Evolutionary conservation across 1,140 invertebrate species (phyloP).

Genomic region (Lysiphlebus fabarum): DNA sequence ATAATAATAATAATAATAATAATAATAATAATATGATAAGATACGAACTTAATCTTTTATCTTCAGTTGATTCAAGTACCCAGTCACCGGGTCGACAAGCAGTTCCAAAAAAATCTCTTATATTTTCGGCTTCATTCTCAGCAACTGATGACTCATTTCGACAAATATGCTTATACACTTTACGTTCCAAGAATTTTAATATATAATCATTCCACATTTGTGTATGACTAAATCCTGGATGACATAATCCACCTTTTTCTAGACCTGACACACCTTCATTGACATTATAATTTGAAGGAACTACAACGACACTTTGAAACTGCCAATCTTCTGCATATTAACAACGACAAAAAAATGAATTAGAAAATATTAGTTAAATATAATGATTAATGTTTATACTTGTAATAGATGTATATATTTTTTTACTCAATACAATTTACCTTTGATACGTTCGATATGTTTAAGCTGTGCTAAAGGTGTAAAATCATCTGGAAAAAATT

Average conservation of each 20-base stretch:
- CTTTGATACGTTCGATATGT: conserved; percentile 40
- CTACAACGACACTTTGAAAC: conserved; percentile 61
- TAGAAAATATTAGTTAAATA: neutral
- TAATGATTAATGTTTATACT: conserved; percentile 11
- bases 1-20: conserved; percentile 18
- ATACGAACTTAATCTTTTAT: conserved; percentile 61
- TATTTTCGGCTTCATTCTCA: conserved; percentile 58
- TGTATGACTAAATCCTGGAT: conserved; percentile 59
- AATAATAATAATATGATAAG: conserved; percentile 2
- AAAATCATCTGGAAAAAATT: conserved; percentile 48
- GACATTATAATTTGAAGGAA: conserved; percentile 37
- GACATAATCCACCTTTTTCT: conserved; percentile 58
- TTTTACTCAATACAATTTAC: conserved; percentile 30
- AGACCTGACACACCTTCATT: conserved; percentile 49
- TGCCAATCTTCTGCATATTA: conserved; percentile 53
- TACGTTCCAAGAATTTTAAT: conserved; percentile 59
- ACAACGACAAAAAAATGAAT: neutral
- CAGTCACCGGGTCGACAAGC: conserved; percentile 68
- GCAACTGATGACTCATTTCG: conserved; percentile 45
- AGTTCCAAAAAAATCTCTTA: conserved; percentile 59
- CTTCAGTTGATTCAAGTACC: conserved; percentile 55
- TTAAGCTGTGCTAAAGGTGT: conserved; percentile 53
- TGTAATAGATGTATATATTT: neutral
- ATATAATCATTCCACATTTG: conserved; percentile 59
- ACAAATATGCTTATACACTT: conserved; percentile 37